Evolutionary conservation across 2,888 invertebrate species (phyloP).

Genomic region (Leuctra nigra): DNA sequence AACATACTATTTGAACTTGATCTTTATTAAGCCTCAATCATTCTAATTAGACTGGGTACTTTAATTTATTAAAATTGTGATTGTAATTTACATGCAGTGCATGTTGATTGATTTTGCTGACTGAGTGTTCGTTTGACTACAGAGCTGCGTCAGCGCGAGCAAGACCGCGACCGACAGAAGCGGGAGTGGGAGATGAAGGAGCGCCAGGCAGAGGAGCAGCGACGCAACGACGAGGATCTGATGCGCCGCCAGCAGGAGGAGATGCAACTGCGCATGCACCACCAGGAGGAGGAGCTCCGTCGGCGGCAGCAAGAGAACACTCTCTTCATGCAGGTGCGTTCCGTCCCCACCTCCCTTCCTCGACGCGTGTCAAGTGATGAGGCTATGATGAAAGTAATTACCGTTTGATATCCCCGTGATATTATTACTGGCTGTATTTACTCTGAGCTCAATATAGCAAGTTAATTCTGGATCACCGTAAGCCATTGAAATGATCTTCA

Average conservation of each 20-base stretch:
- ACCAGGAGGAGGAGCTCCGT: constrained; percentile 78
- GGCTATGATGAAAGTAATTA: constrained; percentile 17
- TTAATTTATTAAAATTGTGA: too few relatives aligned
- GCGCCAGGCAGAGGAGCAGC: constrained; percentile 71
- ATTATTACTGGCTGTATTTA: constrained; percentile 9
- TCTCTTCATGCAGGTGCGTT: constrained; percentile 69
- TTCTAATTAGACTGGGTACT: too few relatives aligned
- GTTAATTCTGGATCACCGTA: too few relatives aligned
- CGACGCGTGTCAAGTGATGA: background rate
- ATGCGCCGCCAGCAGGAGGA: constrained; percentile 68
- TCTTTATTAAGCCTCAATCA: too few relatives aligned
- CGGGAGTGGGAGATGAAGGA: constrained; percentile 77
- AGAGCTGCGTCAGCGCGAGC: constrained; percentile 76
- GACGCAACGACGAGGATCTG: constrained; percentile 60
- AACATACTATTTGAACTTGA: too few relatives aligned
- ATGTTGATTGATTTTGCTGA: too few relatives aligned
- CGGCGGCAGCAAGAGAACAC: constrained; percentile 83
- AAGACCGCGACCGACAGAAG: constrained; percentile 80
- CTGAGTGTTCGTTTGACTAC: constrained; percentile 13
- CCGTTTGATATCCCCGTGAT: constrained; percentile 11
- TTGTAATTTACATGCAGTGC: too few relatives aligned
- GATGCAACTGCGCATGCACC: constrained; percentile 65
- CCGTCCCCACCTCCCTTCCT: too few relatives aligned
- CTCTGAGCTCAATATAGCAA: constrained; percentile 1
- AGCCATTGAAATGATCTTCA: too few relatives aligned